These are phyloP conservation scores for Ecdyonurus torrentis DNA, from an alignment of 2,888 invertebrate species.

Conservation along the genomic window DNA sequence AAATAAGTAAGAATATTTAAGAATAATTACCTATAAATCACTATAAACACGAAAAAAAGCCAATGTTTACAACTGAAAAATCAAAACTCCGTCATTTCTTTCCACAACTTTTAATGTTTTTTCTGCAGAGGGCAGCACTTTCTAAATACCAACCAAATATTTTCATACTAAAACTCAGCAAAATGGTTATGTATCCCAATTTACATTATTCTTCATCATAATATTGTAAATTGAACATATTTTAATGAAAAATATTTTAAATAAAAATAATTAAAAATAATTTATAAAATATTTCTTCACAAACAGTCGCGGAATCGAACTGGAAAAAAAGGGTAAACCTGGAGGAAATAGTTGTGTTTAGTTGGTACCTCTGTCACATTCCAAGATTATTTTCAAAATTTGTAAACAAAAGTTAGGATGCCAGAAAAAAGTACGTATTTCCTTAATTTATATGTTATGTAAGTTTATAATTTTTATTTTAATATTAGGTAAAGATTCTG, in stretches of 20 bases:
- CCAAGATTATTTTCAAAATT: background rate
- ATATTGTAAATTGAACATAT: too few relatives aligned
- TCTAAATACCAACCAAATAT: background rate
- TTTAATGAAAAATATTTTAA: too few relatives aligned
- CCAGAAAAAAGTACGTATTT: background rate
- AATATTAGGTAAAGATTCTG: background rate
- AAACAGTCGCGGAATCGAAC: too few relatives aligned
- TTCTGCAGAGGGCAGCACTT: background rate
- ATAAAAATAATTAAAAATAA: too few relatives aligned
- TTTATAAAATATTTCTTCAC: too few relatives aligned
- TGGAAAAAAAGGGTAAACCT: too few relatives aligned
- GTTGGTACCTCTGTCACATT: background rate
- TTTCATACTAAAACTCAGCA: too few relatives aligned
- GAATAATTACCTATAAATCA: background rate
- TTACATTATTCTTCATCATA: too few relatives aligned
- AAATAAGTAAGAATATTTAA: background rate
- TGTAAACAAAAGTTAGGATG: background rate
- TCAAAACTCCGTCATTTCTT: background rate
- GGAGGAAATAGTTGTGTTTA: too few relatives aligned
- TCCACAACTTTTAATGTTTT: background rate
- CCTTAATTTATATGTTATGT: background rate
- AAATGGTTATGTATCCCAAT: too few relatives aligned
- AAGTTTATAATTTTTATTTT: background rate
- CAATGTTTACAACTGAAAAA: background rate
- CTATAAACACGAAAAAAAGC: background rate